Conservation (phyloP, 2,113 vertebrate genomes). For the Entosphenus tridentatus region DNA sequence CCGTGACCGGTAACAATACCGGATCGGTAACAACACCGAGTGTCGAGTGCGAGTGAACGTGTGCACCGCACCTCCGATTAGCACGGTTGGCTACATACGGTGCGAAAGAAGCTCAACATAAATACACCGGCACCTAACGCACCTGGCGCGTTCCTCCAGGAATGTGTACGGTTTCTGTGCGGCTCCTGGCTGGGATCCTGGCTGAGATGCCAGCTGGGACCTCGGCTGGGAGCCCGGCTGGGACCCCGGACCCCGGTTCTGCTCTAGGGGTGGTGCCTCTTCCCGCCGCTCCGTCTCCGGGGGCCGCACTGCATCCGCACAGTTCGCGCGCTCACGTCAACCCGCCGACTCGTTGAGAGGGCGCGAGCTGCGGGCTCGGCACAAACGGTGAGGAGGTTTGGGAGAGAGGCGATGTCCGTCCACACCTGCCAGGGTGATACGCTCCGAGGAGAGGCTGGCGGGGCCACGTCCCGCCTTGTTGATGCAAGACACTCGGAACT, state of each 20-base stretch:
- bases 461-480: slow-evolving; percentile 87
- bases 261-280: slow-evolving; percentile 25
- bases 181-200: slow-evolving; percentile 30
- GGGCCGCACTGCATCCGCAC: no score
- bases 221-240: slow-evolving; percentile 17
- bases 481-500: slow-evolving; percentile 72
- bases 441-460: slow-evolving; percentile 53
- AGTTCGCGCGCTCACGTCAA: no score
- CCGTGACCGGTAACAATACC: no score
- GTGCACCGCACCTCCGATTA: no score
- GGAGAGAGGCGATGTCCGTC: no score
- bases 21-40: no score
- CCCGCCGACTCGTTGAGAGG: no score
- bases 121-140: slow-evolving; percentile 2
- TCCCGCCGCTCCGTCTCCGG: slow-evolving; percentile 22
- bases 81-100: no score
- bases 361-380: no score
- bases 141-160: slow-evolving; percentile 91
- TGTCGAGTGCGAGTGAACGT: no score
- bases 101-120: no score
- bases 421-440: slow-evolving; percentile 28
- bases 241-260: slow-evolving; percentile 15
- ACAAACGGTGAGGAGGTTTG: no score
- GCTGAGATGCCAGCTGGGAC: slow-evolving; percentile 21
- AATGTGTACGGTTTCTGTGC: slow-evolving; percentile 96